phyloP scores from a whole-genome alignment of 2,113 vertebrate species.

The Jacana jacana region DNA sequence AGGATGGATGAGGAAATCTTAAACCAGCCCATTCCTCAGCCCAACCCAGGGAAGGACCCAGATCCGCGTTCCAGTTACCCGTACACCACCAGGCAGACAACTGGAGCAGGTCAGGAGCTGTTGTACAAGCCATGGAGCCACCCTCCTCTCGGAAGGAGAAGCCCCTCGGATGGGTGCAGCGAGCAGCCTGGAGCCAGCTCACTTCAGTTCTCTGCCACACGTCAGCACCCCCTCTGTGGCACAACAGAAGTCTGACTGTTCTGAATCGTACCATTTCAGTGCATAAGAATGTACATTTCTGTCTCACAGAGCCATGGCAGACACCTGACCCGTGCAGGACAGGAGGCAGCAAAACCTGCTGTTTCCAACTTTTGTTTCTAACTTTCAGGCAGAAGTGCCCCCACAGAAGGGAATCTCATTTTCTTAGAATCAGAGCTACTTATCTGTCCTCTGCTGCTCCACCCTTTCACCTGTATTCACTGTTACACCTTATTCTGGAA shows the following conservation, averaged over 20 bases:
- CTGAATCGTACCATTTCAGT: rapidly evolving
- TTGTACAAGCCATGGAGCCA: rapidly evolving
- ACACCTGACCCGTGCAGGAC: rapidly evolving
- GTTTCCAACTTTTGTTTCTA: neutral
- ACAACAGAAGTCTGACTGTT: too few species aligned
- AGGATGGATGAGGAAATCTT: neutral
- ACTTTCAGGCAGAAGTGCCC: neutral
- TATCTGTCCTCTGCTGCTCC: neutral
- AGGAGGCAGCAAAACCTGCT: neutral
- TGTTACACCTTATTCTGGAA: neutral
- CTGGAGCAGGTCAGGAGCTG: neutral
- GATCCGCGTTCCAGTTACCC: neutral
- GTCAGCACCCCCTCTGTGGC: neutral
- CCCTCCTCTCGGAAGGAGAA: neutral
- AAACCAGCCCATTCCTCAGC: neutral
- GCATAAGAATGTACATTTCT: neutral
- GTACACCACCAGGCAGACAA: neutral
- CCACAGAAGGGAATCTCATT: neutral
- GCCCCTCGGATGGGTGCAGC: neutral
- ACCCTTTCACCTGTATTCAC: neutral
- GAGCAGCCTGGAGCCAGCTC: neutral
- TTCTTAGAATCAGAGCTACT: neutral
- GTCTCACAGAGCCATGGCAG: neutral
- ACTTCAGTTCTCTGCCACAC: rapidly evolving
- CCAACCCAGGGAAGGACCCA: neutral